phyloP scores from a whole-genome alignment of 1,140 invertebrate species.

The Drosophila setifemur region DNA sequence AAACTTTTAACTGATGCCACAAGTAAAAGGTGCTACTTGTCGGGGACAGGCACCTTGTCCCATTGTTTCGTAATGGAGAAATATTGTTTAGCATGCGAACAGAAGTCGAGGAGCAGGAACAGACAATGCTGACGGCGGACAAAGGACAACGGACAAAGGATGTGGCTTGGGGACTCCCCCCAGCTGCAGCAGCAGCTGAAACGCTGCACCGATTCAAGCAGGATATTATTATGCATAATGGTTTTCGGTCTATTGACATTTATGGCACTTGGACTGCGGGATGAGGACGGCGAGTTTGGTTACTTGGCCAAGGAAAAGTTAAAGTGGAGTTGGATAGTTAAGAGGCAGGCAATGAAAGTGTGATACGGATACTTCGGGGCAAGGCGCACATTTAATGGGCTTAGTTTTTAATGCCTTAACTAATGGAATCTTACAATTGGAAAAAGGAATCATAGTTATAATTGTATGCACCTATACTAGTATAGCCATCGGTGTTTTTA shows the following conservation, averaged over 20 bases:
- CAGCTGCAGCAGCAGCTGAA: conserved; percentile 30
- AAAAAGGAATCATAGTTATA: no score
- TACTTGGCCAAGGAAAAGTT: conserved; percentile 32
- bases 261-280: conserved; percentile 51
- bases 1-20: conserved; percentile 74
- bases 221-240: conserved; percentile 71
- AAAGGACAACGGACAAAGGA: not conserved
- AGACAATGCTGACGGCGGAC: conserved; percentile 25
- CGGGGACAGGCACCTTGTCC: conserved; percentile 39
- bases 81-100: conserved; percentile 70
- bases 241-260: conserved; percentile 77
- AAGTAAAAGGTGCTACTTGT: conserved; percentile 78
- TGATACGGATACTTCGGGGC: conserved; percentile 17
- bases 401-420: not conserved
- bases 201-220: conserved; percentile 10
- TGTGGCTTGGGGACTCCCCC: not conserved
- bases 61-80: conserved; percentile 77
- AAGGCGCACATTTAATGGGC: not conserved
- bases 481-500: no score
- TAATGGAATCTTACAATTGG: no score
- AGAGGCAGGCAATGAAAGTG: conserved; percentile 53
- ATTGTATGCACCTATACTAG: no score
- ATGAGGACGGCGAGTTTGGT: conserved; percentile 20
- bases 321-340: conserved; percentile 39
- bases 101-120: conserved; percentile 5